phyloP scores from a whole-genome alignment of 1,140 invertebrate genomes.

The Hypsibius dujardini region DNA sequence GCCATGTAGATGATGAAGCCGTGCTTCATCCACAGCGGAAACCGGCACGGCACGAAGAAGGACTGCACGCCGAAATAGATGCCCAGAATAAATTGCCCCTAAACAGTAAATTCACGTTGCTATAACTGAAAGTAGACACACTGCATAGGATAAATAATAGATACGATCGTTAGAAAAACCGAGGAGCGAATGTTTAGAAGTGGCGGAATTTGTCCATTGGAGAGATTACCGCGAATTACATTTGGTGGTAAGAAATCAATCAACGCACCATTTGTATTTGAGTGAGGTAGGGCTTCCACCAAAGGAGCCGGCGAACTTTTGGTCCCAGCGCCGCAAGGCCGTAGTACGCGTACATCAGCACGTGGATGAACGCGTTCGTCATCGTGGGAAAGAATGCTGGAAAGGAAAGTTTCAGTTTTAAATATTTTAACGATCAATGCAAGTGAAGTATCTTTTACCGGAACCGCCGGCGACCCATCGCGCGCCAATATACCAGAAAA shows the following conservation, averaged over 20 bases:
- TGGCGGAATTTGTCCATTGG: not conserved
- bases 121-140: not conserved
- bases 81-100: conserved; percentile 70
- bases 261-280: conserved; percentile 30
- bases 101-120: conserved; percentile 24
- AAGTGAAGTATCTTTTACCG: conserved; percentile 39
- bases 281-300: conserved; percentile 88
- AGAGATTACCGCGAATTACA: not conserved
- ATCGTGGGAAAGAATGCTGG: conserved; percentile 64
- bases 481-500: conserved; percentile 82
- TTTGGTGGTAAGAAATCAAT: not conserved
- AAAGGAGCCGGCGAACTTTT: conserved; percentile 53
- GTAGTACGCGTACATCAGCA: conserved; percentile 85
- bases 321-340: conserved; percentile 63
- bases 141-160: not conserved
- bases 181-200: not conserved
- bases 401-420: conserved; percentile 18
- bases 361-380: conserved; percentile 75
- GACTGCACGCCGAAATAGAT: conserved; percentile 63
- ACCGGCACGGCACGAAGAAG: conserved; percentile 60
- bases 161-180: not conserved
- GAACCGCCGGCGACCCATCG: conserved; percentile 90
- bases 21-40: conserved; percentile 84
- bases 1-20: conserved; percentile 73
- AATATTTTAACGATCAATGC: conserved; percentile 13